A percentile compares a stretch with the other conserved stretches of the same genome.
Conservation (phyloP, 2,113 vertebrate species). For the Oceanodroma tethys region DNA sequence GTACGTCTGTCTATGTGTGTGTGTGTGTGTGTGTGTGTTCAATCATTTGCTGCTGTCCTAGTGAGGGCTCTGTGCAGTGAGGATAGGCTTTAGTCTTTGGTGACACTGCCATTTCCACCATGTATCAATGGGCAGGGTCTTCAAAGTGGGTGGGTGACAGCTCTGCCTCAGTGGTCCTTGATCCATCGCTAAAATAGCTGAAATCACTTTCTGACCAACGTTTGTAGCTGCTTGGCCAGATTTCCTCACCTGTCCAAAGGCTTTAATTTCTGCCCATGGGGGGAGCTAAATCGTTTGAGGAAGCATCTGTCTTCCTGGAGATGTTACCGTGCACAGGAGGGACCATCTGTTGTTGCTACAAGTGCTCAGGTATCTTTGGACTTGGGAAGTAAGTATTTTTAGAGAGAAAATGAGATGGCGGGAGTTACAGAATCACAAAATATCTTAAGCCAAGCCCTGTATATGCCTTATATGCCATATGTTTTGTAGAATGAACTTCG, state of each 20-base stretch:
- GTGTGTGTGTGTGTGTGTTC: not conserved
- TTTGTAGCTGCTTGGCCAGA: not conserved
- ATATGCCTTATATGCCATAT: not conserved
- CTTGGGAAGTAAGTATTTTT: not conserved
- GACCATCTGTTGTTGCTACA: not conserved
- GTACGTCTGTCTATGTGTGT: not conserved
- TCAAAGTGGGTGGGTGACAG: not conserved
- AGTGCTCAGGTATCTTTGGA: not conserved
- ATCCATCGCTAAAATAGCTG: not conserved
- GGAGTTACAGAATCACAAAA: not conserved
- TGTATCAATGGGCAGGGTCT: rapidly evolving
- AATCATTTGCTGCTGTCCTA: not conserved
- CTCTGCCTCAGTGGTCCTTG: not conserved
- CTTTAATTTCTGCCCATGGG: not conserved
- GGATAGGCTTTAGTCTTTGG: not conserved
- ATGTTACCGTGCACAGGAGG: not conserved
- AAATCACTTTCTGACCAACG: not conserved
- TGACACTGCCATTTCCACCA: not conserved
- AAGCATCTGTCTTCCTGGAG: not conserved
- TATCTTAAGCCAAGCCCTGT: not conserved
- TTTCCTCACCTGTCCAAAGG: not conserved
- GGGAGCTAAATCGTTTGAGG: not conserved
- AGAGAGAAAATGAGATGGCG: not conserved
- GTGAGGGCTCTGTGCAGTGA: not conserved
- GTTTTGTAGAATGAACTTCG: not conserved